Base-by-base conservation (phyloP, 2,113 vertebrate species). In the Trinectes maculatus region DNA sequence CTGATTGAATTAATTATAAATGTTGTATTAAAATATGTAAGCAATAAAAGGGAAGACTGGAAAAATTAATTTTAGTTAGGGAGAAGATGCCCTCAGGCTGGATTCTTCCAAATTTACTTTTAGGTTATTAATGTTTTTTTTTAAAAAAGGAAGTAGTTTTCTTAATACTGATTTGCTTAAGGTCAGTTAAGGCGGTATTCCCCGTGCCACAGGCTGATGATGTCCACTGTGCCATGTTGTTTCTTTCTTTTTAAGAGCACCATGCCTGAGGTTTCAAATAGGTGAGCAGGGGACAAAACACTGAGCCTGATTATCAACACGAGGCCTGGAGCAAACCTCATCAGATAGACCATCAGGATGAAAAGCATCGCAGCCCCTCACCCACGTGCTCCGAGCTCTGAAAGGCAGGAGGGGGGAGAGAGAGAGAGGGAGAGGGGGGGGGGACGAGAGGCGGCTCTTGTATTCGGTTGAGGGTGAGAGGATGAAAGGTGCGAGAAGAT, bases 391-490 rank as follows among this genome's bases (percentile, higher is more conserved):
- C 68, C 9, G 5, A 63, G 46, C 74, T 65, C 74, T 47, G 55
- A 6, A 64, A 24, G n/a, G 29, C 16, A 1, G 8, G 47, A 10
- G 15, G 47, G 5, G 15, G 7, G 1, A 1, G 0, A 6, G 7
- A 22, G 25, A 29, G 19, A 34, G 53, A 56, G 56, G 33, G 47
- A 61, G 61, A 63, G 10, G 16, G 57, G 37, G 73, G 49, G 48
- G 65, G 82, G 85, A 87, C 87, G 77, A 89, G 79, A 84, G 80
- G 36, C 24, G 22, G n/a, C n/a, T n/a, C n/a, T n/a, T n/a, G n/a
- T n/a, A n/a, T n/a, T n/a, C n/a, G n/a, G n/a, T n/a, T n/a, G n/a
- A n/a, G n/a, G n/a, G n/a, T 7, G 8, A 59, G 59, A 57, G 59
- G 79, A 82, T 67, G 74, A 87, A 78, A 80, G 51, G 66, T 65